Base-by-base conservation (phyloP, 2,888 invertebrate genomes). In the Cheilosia impressa region DNA sequence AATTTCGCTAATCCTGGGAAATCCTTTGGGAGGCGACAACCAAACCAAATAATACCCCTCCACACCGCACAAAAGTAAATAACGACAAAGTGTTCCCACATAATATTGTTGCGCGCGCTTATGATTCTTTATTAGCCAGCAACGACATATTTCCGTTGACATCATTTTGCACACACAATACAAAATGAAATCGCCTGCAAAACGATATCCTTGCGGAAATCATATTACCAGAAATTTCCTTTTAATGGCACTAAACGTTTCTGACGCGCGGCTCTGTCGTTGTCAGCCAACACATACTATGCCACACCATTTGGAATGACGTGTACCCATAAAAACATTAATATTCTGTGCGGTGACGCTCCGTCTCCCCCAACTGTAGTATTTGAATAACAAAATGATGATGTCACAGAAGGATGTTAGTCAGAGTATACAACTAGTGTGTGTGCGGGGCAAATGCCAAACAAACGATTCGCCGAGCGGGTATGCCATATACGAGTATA, bases 161-260 rank as follows among this genome's bases (percentile, higher is more conserved):
- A 85, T 84, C 76, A 66, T 71, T 69, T 41, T 66, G 24, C 27
- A 62, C 84, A 77, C 50, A 77, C 66, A 77, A 85, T 68, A 62
- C 63, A 57, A 72, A 85, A 72, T 85, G 66, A 76, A 85, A 85
- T 85, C 85, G 85, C 75, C 69, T 81, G 81, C 81, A 72, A 81
- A 81, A 77, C 81, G 85, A 85, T 85, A 81, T 85, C 85, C 81
- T 81, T 85, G 81, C 76, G 85, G 85, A 85, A 85, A 85, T 85
- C 81, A 85, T 85, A 85, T 85, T 81, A 83, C 82, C 83, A 83
- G 71, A 83, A 82, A 82, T 83, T 76, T 83, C 72, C 79, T 87
- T 87, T 87, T 87, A 87, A 87, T 82, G 87, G 69, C 73, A 69
- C 80, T 82, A 87, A 87, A 87, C 82, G 82, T 80, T 81, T 85